Percentiles rank a stretch among this genome's conserved stretches.
phyloP scores from a whole-genome alignment of 2,113 vertebrate genomes.

The Engraulis encrasicolus region DNA sequence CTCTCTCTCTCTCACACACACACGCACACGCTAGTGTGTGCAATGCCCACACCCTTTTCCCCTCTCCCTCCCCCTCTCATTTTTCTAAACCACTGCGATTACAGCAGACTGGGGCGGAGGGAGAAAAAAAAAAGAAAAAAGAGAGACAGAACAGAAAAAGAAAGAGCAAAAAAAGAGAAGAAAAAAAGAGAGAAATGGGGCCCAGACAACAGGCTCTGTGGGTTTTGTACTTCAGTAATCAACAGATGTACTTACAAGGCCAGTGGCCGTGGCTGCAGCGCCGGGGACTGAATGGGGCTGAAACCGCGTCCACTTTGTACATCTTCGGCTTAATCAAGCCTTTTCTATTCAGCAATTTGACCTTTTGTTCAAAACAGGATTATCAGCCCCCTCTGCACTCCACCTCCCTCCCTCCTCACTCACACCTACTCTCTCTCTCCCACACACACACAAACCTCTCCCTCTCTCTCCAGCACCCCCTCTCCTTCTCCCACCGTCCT shows the following conservation, averaged over 20 bases:
- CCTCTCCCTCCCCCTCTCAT: background rate
- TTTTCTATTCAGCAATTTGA: conserved; percentile 99
- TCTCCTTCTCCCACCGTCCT: conserved; percentile 84
- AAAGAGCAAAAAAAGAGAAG: conserved; percentile 61
- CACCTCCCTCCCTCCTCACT: conserved; percentile 85
- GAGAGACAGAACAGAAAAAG: conserved; percentile 54
- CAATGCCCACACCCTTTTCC: background rate
- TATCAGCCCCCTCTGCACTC: too few relatives aligned
- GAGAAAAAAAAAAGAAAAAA: conserved; percentile 60
- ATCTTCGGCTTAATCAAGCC: conserved; percentile 99
- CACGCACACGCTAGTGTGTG: conserved; percentile 63
- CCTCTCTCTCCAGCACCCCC: conserved; percentile 65
- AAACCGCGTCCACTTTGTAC: conserved; percentile 99
- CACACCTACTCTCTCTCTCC: conserved; percentile 86
- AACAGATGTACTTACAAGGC: conserved; percentile 91
- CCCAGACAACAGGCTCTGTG: conserved; percentile 90
- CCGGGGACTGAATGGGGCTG: conserved; percentile 90
- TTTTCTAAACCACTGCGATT: conserved; percentile 82
- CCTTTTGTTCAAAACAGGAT: conserved; percentile 99
- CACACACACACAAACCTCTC: too few relatives aligned
- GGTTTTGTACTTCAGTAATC: conserved; percentile 93
- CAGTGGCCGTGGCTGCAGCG: conserved; percentile 85
- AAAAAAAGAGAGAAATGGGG: too few relatives aligned
- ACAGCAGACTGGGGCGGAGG: conserved; percentile 69
- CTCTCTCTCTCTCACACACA: background rate